Evolutionary conservation across 2,888 invertebrate genomes (phyloP).

Genomic region (Synergus laeviventris): DNA sequence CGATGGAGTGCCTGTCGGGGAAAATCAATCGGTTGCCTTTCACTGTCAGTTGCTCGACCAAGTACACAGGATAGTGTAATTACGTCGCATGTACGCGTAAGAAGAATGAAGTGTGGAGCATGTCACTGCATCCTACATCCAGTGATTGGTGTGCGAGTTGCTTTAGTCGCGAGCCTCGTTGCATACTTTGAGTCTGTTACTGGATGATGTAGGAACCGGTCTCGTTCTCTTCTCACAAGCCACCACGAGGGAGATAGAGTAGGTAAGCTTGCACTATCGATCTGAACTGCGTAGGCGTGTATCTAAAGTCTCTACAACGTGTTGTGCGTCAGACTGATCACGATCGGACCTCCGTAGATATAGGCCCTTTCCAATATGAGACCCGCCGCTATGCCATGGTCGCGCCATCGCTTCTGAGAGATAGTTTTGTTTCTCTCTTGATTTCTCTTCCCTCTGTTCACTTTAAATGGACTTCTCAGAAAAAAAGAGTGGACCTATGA

Average conservation of each 20-base stretch:
- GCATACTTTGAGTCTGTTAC: slow-evolving; percentile 16
- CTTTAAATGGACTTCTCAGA: not conserved
- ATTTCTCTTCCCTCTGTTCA: not conserved
- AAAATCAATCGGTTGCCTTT: slow-evolving; percentile 12
- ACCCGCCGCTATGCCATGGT: not conserved
- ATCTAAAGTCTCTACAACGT: slow-evolving; percentile 8
- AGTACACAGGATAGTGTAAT: slow-evolving; percentile 6
- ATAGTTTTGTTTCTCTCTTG: not conserved
- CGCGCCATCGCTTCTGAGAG: not conserved
- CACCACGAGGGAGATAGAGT: slow-evolving; percentile 35
- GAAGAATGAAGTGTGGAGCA: slow-evolving; percentile 9
- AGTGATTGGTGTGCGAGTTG: not conserved
- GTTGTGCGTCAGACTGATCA: slow-evolving; percentile 6
- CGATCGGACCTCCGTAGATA: slow-evolving; percentile 14
- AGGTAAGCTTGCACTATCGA: slow-evolving; percentile 54
- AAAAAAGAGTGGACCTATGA: not conserved
- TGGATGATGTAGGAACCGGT: slow-evolving; percentile 41
- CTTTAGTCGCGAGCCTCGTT: slow-evolving; percentile 12
- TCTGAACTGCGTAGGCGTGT: slow-evolving; percentile 54
- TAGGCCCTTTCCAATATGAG: slow-evolving; percentile 8
- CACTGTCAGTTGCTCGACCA: slow-evolving; percentile 31
- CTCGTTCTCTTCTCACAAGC: slow-evolving; percentile 47
- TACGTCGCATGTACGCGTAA: slow-evolving; percentile 4
- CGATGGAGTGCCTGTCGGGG: too few species aligned
- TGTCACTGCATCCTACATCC: slow-evolving; percentile 20